Evolutionary conservation across 2,888 invertebrate species (phyloP).

Genomic region (Drosophila silvestris): DNA sequence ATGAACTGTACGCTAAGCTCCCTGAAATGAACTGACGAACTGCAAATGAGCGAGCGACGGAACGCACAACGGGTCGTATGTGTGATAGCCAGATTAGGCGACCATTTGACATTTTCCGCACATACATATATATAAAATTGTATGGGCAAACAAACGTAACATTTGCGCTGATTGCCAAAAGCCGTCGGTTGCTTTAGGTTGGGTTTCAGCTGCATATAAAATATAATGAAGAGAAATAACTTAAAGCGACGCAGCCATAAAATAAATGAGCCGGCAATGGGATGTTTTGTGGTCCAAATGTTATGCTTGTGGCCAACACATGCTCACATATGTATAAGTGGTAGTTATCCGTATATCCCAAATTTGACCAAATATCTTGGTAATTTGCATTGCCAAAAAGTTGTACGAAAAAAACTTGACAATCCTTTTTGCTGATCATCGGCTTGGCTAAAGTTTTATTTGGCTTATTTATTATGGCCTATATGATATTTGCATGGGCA

Average conservation of each 20-base stretch:
- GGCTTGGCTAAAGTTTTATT: slow-evolving; percentile 48
- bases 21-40: slow-evolving; percentile 67
- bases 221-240: slow-evolving; percentile 80
- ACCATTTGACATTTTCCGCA: slow-evolving; percentile 57
- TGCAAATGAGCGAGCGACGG: slow-evolving; percentile 52
- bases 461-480: slow-evolving; percentile 63
- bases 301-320: slow-evolving; percentile 54
- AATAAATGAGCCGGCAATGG: slow-evolving; percentile 75
- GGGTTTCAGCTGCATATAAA: slow-evolving; percentile 57
- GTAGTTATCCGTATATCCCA: slow-evolving; percentile 18
- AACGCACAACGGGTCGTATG: slow-evolving; percentile 61
- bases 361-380: slow-evolving; percentile 56
- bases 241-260: slow-evolving; percentile 75
- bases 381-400: slow-evolving; percentile 71
- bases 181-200: slow-evolving; percentile 48
- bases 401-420: slow-evolving; percentile 38
- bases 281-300: slow-evolving; percentile 67
- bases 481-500: slow-evolving; percentile 54
- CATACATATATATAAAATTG: slow-evolving; percentile 42
- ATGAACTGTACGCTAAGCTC: slow-evolving; percentile 71
- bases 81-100: slow-evolving; percentile 60
- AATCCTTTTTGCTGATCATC: slow-evolving; percentile 54
- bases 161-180: slow-evolving; percentile 77
- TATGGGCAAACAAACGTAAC: slow-evolving; percentile 67
- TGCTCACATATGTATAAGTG: slow-evolving; percentile 37